phyloP scores from a whole-genome alignment of 1,140 invertebrate genomes.

The Leptonema lineaticorne region DNA sequence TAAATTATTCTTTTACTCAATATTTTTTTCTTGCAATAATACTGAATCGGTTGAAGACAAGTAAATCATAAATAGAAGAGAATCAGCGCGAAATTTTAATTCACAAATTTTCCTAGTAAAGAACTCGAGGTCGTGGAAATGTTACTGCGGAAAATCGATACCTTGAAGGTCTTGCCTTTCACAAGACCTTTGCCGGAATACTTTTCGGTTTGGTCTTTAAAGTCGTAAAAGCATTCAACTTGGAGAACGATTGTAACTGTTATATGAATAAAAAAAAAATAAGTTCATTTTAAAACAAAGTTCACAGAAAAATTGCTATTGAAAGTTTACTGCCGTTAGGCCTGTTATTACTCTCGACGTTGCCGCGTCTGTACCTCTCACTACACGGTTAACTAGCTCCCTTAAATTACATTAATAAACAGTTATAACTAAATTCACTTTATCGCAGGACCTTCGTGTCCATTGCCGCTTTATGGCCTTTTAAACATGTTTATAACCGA shows the following conservation, averaged over 20 bases:
- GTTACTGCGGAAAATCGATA: conserved; percentile 1
- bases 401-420: conserved; percentile 13
- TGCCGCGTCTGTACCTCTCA: too few species aligned
- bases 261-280: too few species aligned
- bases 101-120: background rate
- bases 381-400: conserved; percentile 7
- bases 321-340: background rate
- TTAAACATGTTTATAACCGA: background rate
- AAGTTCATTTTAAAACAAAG: background rate
- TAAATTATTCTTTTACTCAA: too few species aligned
- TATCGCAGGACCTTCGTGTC: background rate
- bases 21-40: too few species aligned
- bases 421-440: conserved; percentile 17
- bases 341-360: background rate
- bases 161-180: conserved; percentile 2
- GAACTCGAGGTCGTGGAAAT: conserved; percentile 7
- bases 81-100: background rate
- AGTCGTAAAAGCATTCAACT: too few species aligned
- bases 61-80: background rate
- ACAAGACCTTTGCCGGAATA: background rate
- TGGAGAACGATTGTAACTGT: too few species aligned
- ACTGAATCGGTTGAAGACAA: too few species aligned
- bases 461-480: background rate
- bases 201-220: too few species aligned
- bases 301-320: background rate